phyloP scores from a whole-genome alignment of 2,113 vertebrate genomes.

The Cephalopterus ornatus region DNA sequence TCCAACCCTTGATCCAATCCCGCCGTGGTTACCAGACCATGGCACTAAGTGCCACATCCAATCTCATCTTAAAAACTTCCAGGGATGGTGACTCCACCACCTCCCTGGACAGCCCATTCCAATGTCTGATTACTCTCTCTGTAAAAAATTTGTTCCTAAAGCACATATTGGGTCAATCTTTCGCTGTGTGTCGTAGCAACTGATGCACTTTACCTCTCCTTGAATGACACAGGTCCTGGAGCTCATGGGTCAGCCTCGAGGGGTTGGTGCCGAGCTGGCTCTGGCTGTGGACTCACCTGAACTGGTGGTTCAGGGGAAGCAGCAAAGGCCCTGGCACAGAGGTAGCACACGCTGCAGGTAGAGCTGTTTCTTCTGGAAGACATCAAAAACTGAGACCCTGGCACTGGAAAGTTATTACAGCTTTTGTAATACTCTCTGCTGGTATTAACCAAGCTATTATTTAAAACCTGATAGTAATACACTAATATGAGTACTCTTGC shows the following conservation, averaged over 20 bases:
- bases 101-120: no score
- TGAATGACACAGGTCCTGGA: not conserved
- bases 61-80: no score
- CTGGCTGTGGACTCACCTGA: fast-evolving
- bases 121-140: no score
- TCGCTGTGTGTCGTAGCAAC: not conserved
- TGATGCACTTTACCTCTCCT: not conserved
- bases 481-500: not conserved
- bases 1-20: no score
- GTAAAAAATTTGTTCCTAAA: no score
- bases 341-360: fast-evolving
- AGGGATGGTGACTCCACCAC: no score
- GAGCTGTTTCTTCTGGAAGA: not conserved
- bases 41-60: no score
- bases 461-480: not conserved
- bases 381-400: not conserved
- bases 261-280: not conserved
- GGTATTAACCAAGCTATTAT: not conserved
- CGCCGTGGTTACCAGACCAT: no score
- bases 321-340: not conserved
- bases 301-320: fast-evolving
- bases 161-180: not conserved
- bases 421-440: not conserved
- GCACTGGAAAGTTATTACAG: not conserved
- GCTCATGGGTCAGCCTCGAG: fast-evolving